These are phyloP conservation scores for Sebastes fasciatus DNA, from an alignment of 2,113 vertebrate genomes.

Conservation along the genomic window DNA sequence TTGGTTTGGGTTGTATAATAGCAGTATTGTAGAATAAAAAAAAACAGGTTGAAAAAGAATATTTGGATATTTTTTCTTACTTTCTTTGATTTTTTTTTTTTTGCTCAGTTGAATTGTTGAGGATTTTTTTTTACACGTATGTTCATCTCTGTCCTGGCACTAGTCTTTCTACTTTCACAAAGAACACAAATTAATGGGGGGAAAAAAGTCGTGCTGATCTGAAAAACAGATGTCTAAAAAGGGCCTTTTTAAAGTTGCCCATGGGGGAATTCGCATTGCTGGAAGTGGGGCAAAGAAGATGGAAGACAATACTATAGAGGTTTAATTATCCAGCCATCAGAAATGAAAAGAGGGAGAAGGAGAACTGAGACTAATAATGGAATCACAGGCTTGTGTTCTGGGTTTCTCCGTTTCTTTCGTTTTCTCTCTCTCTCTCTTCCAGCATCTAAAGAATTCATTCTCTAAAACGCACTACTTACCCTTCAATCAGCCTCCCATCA, in stretches of 20 bases:
- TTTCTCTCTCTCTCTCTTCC: slow-evolving; percentile 55
- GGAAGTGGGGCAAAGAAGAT: slow-evolving; percentile 82
- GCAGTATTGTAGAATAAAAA: slow-evolving; percentile 65
- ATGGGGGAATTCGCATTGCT: slow-evolving; percentile 79
- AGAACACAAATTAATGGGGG: slow-evolving; percentile 80
- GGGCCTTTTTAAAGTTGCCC: slow-evolving; percentile 79
- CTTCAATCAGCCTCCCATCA: slow-evolving; percentile 82
- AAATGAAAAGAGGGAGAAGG: slow-evolving; percentile 78
- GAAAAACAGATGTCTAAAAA: slow-evolving; percentile 81
- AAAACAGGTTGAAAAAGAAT: slow-evolving; percentile 66
- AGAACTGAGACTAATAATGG: slow-evolving; percentile 81
- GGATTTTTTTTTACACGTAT: slow-evolving; percentile 38
- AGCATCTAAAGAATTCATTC: slow-evolving; percentile 83
- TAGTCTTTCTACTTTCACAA: slow-evolving; percentile 78
- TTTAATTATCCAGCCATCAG: slow-evolving; percentile 87
- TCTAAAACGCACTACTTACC: slow-evolving; percentile 83
- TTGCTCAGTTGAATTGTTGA: slow-evolving; percentile 52
- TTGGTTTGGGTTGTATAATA: slow-evolving; percentile 67
- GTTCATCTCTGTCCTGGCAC: slow-evolving; percentile 66
- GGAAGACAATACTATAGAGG: slow-evolving; percentile 87
- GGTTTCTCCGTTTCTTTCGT: slow-evolving; percentile 62
- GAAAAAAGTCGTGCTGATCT: slow-evolving; percentile 72
- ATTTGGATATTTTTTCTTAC: slow-evolving; percentile 59
- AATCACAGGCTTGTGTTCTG: slow-evolving; percentile 76
- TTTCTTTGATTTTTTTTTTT: slow-evolving; percentile 60